Base-by-base conservation (phyloP, 2,888 invertebrate species). In the Drosophila dives region DNA sequence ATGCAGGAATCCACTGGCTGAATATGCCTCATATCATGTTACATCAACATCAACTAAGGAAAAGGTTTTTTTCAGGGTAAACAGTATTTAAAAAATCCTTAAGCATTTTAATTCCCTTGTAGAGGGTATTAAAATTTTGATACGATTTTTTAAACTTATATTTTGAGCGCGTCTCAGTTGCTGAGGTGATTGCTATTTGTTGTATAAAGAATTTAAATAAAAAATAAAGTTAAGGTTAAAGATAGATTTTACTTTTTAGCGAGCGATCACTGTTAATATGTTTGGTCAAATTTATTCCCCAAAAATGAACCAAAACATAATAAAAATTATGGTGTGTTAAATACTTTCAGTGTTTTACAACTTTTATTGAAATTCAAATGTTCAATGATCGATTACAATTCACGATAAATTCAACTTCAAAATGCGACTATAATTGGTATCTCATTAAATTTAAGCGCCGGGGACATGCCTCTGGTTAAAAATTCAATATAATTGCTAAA, bases 331-430 rank as follows among this genome's bases (percentile, higher is more conserved):
- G 4, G 5, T 32, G 29, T 32, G 8, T 45, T 45, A 1, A 4
- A 23, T 45, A 15, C 20, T 29, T 36, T 50, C 42, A 59, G 33
- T 36, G 62, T 71, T 49, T 70, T 78, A 60, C 65, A 86, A 86
- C 77, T 63, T 89, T 89, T 86, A 90, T 90, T 90, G 67, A 83
- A 90, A 79, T 87, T 89, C 85, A 86, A 89, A 85, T 81, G 65
- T 72, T 69, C 76, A 73, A 89, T 84, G 75, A 74, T 83, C 77
- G 77, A 86, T 88, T 89, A 88, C 87, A 89, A 50, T 88, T 83
- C 69, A 78, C 67, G 64, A 70, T 75, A 56, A 80, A 72, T 80
- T 73, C 77, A 85, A 87, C 68, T 83, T 86, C 68, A 88, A 85
- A 85, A 86, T 85, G 89, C 85, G 83, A 68, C 90, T 85, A 85